A percentile compares a stretch with the other conserved stretches of the same genome.
Conservation (phyloP, 1,140 invertebrate species). For the Chrysoperla carnea region DNA sequence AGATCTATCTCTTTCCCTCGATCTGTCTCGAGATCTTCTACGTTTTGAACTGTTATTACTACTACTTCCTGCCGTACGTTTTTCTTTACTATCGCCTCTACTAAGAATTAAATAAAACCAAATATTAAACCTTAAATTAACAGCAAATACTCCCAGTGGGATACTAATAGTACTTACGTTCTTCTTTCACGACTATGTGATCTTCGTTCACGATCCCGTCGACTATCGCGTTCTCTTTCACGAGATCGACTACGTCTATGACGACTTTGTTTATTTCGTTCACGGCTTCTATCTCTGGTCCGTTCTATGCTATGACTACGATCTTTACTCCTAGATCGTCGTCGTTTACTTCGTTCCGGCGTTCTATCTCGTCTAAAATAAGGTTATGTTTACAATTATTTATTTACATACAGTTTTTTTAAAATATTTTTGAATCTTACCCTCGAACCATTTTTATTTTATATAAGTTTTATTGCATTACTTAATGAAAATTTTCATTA, state of each 20-base stretch:
- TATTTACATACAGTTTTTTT: no score
- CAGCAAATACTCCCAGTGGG: conserved; percentile 2
- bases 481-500: no score
- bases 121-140: neutral
- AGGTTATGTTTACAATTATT: no score
- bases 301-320: conserved; percentile 8
- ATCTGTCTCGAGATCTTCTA: conserved; percentile 10
- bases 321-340: conserved; percentile 15
- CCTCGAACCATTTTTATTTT: no score
- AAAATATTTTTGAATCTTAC: no score
- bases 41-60: conserved; percentile 5
- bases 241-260: conserved; percentile 21
- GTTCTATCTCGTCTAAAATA: conserved; percentile 8
- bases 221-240: conserved; percentile 19
- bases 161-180: conserved; percentile 12
- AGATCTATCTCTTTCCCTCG: conserved; percentile 27
- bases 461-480: no score
- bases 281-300: conserved; percentile 9
- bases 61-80: conserved; percentile 21
- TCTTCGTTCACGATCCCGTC: conserved; percentile 15
- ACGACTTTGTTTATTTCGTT: conserved; percentile 26
- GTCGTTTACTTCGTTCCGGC: conserved; percentile 13
- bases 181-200: conserved; percentile 27
- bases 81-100: conserved; percentile 31
- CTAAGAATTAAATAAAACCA: conserved; percentile 9